These are phyloP conservation scores for Egretta garzetta DNA, from an alignment of 2,113 vertebrate species.

Conservation along the genomic window DNA sequence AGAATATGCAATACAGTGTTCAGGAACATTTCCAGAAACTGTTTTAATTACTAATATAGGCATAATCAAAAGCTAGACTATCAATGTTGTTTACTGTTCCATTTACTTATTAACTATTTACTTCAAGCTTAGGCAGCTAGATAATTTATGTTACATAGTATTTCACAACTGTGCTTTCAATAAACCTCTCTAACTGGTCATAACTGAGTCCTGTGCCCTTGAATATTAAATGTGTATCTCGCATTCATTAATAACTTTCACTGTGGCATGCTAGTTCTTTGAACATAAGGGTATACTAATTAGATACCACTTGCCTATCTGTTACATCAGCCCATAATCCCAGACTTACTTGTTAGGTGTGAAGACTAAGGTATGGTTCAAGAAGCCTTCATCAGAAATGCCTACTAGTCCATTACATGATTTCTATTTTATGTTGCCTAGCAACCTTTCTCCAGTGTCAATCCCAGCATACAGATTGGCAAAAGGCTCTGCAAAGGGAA, in stretches of 20 bases:
- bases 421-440: slow-evolving; percentile 60
- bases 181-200: background rate
- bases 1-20: background rate
- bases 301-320: background rate
- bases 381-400: background rate
- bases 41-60: background rate
- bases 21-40: background rate
- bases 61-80: background rate
- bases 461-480: background rate
- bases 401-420: background rate
- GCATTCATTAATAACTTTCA: background rate
- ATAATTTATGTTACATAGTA: background rate
- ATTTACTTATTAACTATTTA: background rate
- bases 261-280: background rate
- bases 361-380: background rate
- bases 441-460: slow-evolving; percentile 45
- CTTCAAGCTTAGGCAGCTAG: background rate
- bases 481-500: background rate
- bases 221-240: background rate
- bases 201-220: background rate
- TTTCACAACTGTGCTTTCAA: background rate
- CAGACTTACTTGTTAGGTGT: background rate
- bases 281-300: background rate
- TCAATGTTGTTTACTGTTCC: background rate
- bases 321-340: background rate